Base-by-base conservation (phyloP, 2,113 vertebrate genomes). In the Caloenas nicobarica region DNA sequence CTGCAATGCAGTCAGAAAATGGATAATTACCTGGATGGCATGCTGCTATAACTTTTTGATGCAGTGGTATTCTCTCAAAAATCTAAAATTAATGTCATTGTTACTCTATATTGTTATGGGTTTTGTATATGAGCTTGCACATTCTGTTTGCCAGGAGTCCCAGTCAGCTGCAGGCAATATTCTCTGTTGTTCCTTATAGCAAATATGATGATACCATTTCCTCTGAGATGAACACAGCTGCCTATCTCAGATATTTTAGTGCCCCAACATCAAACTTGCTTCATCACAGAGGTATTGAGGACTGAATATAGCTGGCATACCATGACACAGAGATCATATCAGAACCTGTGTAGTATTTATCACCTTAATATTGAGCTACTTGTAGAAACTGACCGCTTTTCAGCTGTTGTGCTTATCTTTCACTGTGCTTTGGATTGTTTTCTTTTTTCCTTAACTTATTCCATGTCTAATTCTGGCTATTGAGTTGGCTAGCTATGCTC, bases 181-280 rank as follows among this genome's bases (percentile, higher is more conserved):
- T 71, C 15, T 28, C 24, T 74, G n/a, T 68, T 1, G 0, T 5
- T 85, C 25, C 33, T 51, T 4, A 1, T 77, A 25, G 72, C 46
- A 88, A 84, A 56, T 66, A 58, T 7, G 57, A 58, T 62, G 71
- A 50, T 91, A 54, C 11, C 11, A 3, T 65, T 74, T 88, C 56
- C 69, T 74, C 33, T 2, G 21, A 60, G 71, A 87, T 71, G 54
- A 94, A 54, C 73, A 33, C 25, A 95, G 91, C 93, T 96, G 96
- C 79, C 69, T 42, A 29, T 79, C 61, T 64, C 44, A 17, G 53
- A 57, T 90, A 91, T 91, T 80, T 94, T 72, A 85, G 3, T 82
- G 44, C 79, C 87, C 62, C 29, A 42, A 1, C 80, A 74, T 84
- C 68, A 77, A 73, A 70, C 51, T 94, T 88, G 36, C 58, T 88